Percentiles rank a stretch among this genome's conserved stretches.
These are phyloP conservation scores for Vanessa cardui DNA, from an alignment of 2,888 invertebrate genomes.

Conservation along the genomic window DNA sequence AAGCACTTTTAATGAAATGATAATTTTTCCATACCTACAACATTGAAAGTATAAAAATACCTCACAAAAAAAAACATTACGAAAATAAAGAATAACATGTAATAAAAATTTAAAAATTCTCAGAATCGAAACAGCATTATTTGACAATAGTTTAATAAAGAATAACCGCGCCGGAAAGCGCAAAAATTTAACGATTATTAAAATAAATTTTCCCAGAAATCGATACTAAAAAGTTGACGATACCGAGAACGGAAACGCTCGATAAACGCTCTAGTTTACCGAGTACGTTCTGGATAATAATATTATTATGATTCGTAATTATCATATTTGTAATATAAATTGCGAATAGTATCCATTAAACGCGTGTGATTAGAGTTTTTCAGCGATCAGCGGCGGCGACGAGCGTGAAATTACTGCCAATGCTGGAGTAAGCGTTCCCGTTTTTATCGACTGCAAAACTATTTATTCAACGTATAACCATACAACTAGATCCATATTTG, in stretches of 20 bases:
- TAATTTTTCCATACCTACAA: too few relatives aligned
- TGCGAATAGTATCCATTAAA: constrained; percentile 58
- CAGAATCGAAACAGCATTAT: constrained; percentile 42
- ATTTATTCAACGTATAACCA: constrained; percentile 40
- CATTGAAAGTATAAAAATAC: background rate
- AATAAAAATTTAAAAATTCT: constrained; percentile 27
- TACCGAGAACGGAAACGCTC: constrained; percentile 67
- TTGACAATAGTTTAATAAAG: constrained; percentile 42
- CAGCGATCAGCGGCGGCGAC: constrained; percentile 55
- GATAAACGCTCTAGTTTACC: constrained; percentile 66
- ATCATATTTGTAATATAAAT: constrained; percentile 68
- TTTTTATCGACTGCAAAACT: constrained; percentile 43
- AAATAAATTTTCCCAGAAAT: constrained; percentile 64
- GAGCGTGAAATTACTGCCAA: constrained; percentile 69
- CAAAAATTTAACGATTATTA: constrained; percentile 50
- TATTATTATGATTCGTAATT: constrained; percentile 68
- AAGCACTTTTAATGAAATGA: too few relatives aligned
- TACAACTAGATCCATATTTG: constrained; percentile 19
- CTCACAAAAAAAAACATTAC: background rate
- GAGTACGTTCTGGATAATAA: constrained; percentile 52
- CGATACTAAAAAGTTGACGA: constrained; percentile 58
- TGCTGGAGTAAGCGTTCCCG: constrained; percentile 46
- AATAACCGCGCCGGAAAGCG: constrained; percentile 53
- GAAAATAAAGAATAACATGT: constrained; percentile 25
- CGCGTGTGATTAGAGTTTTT: constrained; percentile 65